Evolutionary conservation across 2,888 invertebrate species (phyloP).

Genomic region (Parapristionchus giblindavisi): DNA sequence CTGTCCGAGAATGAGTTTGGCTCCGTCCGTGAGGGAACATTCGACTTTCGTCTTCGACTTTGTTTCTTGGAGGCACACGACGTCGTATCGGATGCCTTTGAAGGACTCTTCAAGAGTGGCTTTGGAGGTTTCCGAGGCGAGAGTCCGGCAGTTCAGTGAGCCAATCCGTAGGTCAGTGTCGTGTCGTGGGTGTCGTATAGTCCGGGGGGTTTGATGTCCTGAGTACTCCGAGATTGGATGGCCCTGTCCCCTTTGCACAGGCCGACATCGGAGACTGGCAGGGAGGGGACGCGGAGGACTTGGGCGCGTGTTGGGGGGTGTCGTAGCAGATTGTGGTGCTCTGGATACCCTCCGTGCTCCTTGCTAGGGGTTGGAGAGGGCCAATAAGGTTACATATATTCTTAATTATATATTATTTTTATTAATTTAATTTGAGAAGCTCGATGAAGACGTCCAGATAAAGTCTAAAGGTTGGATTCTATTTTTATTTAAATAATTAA

Average conservation of each 20-base stretch:
- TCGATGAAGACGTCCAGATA: too few relatives aligned
- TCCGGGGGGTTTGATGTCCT: neutral
- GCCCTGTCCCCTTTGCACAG: constrained; percentile 20
- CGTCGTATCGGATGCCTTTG: constrained; percentile 1
- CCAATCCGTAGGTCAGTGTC: neutral
- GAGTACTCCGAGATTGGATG: constrained; percentile 9
- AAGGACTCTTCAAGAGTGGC: neutral
- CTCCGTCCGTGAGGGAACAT: neutral
- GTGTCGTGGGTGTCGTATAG: too few relatives aligned
- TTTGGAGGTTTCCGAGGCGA: neutral
- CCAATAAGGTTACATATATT: too few relatives aligned
- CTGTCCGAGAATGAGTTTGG: neutral
- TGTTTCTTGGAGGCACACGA: constrained; percentile 20
- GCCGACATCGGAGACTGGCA: constrained; percentile 13
- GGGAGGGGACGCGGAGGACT: too few relatives aligned
- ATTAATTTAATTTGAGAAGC: too few relatives aligned
- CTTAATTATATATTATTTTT: too few relatives aligned
- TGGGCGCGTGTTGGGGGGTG: too few relatives aligned
- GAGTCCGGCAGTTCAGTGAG: neutral
- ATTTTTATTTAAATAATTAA: too few relatives aligned
- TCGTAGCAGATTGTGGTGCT: too few relatives aligned
- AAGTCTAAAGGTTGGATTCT: too few relatives aligned
- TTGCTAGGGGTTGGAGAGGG: too few relatives aligned
- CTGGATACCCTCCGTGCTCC: too few relatives aligned
- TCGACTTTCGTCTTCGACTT: neutral